phyloP scores from a whole-genome alignment of 2,888 invertebrate species.

The Exocentrus adspersus region DNA sequence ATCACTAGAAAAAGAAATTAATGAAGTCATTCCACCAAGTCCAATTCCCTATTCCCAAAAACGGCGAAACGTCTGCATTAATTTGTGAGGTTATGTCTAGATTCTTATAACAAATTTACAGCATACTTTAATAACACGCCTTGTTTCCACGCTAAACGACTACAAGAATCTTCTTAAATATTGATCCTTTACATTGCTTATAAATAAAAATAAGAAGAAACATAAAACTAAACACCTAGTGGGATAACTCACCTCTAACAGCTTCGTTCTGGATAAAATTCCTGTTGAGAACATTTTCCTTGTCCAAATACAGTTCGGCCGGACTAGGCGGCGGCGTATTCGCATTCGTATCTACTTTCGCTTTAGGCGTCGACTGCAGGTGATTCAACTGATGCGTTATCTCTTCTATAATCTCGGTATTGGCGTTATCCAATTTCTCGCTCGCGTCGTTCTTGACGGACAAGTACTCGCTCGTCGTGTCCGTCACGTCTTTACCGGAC shows the following conservation, averaged over 20 bases:
- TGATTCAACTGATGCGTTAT: conserved; percentile 58
- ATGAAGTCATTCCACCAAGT: too few species aligned
- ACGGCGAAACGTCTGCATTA: too few species aligned
- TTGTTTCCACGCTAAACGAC: too few species aligned
- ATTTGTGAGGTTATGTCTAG: too few species aligned
- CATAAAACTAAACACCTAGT: conserved; percentile 7
- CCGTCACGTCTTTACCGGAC: conserved; percentile 55
- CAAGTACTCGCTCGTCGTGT: conserved; percentile 53
- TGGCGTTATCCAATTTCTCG: conserved; percentile 43
- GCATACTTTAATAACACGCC: too few species aligned
- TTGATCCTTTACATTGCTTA: conserved; percentile 16
- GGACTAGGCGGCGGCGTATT: conserved; percentile 62
- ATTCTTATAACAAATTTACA: too few species aligned
- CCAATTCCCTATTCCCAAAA: too few species aligned
- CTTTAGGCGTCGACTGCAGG: conserved; percentile 50
- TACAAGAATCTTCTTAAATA: conserved; percentile 23
- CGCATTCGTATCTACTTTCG: conserved; percentile 46
- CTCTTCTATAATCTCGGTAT: conserved; percentile 53
- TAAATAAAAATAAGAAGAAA: conserved; percentile 33
- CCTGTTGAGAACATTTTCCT: conserved; percentile 41
- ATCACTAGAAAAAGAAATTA: too few species aligned
- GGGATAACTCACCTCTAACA: conserved; percentile 41
- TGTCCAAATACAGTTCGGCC: conserved; percentile 54
- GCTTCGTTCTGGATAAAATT: conserved; percentile 37
- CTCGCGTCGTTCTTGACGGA: conserved; percentile 35